A percentile compares a stretch with the other conserved stretches of the same genome.
Conservation (phyloP, 2,888 invertebrate genomes). For the Cerastoderma edule region DNA sequence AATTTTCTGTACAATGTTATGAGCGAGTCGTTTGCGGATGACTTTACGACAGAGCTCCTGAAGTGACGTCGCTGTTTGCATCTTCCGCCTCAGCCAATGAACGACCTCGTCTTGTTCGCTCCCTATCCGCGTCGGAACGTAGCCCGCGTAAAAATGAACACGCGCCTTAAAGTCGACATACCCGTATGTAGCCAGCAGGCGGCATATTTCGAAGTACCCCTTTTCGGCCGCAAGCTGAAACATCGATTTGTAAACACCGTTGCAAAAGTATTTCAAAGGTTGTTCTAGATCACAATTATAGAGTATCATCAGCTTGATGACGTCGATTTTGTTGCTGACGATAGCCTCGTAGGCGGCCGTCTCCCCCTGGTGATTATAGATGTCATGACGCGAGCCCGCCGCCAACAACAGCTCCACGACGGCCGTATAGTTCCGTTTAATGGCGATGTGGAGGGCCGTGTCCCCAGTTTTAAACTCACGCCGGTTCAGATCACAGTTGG, state of each 20-base stretch:
- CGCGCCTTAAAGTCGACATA: conserved; percentile 78
- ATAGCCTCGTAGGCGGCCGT: conserved; percentile 82
- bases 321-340: conserved; percentile 81
- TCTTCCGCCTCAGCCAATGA: conserved; percentile 76
- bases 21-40: conserved; percentile 80
- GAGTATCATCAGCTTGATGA: conserved; percentile 80
- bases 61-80: conserved; percentile 80
- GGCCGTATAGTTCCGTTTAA: conserved; percentile 82
- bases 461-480: conserved; percentile 83
- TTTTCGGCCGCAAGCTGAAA: conserved; percentile 81
- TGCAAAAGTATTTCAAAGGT: conserved; percentile 81
- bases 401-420: conserved; percentile 81
- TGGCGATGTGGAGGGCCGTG: conserved; percentile 83
- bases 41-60: conserved; percentile 81
- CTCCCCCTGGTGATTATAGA: conserved; percentile 83
- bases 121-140: conserved; percentile 74
- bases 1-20: conserved; percentile 78
- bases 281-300: conserved; percentile 82
- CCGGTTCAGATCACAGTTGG: conserved; percentile 81
- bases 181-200: conserved; percentile 79
- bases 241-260: conserved; percentile 79
- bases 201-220: conserved; percentile 81
- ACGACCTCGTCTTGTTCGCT: conserved; percentile 76
- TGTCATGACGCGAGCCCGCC: conserved; percentile 80
- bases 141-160: conserved; percentile 74